Base-by-base conservation (phyloP, 2,797 vertebrate genomes). In the Gouania willdenowi region DNA sequence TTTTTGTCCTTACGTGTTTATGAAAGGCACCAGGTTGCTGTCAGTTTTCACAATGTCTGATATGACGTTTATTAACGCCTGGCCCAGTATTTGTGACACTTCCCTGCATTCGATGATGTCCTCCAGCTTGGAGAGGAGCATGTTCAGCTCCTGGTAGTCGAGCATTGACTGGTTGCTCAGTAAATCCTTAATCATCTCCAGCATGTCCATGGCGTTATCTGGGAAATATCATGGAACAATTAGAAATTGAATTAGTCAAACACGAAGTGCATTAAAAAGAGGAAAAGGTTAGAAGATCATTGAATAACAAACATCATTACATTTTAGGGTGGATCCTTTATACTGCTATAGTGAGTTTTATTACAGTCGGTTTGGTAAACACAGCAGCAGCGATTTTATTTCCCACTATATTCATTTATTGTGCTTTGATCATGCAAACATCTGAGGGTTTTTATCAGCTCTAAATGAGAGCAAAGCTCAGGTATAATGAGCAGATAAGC, bases 161-260 rank as follows among this genome's bases (percentile, higher is more conserved):
- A 92, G 68, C 2, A 5, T 6, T 5, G 64, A 23, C 0, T 74
- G 81, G 17, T 83, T 35, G 3, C 44, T 74, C 3, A 94, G 70
- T 44, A 94, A 77, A 63, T 66, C 52, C 22, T 85, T 32, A 26
- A 96, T 90, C 55, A 90, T 92, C 12, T 82, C 66, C 40, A 89
- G 65, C 37, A 94, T 59, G 1, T 92, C 87, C 26, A 67, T 21
- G 0, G 87, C 87, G 5, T 91, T 96, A 11, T 90, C 94, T 97
- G 67, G 7, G 40, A 10, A 53, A 4, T 5, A 14, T 39, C 4
- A 3, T 26, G 2, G 6, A 24, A n/a, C n/a, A 27, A 8, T 6
- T n/a, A 3, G 2, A 29, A 4, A 10, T 10, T 10, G 10, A 10
- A 10, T 19, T 19, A n/a, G n/a, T n/a, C n/a, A n/a, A n/a, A n/a